Base-by-base conservation (phyloP, 2,888 invertebrate genomes). In the Shargacucullia verbasci region DNA sequence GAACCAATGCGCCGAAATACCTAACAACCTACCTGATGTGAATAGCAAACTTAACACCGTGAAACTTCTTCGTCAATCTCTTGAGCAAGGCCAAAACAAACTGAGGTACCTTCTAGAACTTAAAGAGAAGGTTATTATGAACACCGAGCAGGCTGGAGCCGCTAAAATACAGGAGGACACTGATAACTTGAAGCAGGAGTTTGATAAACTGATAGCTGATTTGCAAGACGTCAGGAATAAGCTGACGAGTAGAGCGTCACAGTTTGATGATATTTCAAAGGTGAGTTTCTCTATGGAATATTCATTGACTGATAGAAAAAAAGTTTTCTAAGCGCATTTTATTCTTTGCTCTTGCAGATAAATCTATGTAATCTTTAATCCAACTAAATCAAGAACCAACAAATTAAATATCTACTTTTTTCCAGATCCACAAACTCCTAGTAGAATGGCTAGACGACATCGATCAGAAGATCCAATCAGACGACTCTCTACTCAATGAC, bases 41-140 rank as follows among this genome's bases (percentile, higher is more conserved):
- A 97, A 98, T 83, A 96, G 95, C 75, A 98, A 98, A 85, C 89
- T 99, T 0, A 97, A 97, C 78, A 96, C 96, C 0, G 96, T 98
- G 0, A 98, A 99, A 92, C 96, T 97, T 14, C 95, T 99, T 27
- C 95, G 98, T n/a, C 97, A 98, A 81, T 97, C 97, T 0, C 94
- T 99, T 46, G 99, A 99, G 84, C 98, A 98, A 83, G 99, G 99
- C 0, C 98, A 99, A 82, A 93, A 93, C 49, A 93, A 93, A 69
- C 71, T 93, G 7, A 87, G 81, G 34, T 81, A 79, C 13, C 96
- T 98, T 46, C 90, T 98, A 31, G 99, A 99, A 80, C 92, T 98
- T 1, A 98, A 98, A 82, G 99, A 99, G 86, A 97, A 97, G 81
- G 98, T 99, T 0, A 97, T 98, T 8, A 96, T 98, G 95, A 98